phyloP scores from a whole-genome alignment of 2,888 invertebrate genomes.

The Myopa tessellatipennis region DNA sequence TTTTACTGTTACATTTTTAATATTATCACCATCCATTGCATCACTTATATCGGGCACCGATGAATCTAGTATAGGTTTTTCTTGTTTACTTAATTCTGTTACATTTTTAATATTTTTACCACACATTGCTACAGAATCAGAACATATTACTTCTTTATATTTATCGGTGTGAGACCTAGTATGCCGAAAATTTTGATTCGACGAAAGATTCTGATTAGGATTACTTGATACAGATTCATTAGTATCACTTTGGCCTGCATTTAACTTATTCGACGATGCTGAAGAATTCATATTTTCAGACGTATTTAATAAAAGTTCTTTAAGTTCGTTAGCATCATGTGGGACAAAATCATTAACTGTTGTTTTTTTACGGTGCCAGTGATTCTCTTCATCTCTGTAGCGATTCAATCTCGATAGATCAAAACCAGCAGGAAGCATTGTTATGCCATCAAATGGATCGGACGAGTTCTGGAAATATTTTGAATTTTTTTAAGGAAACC shows the following conservation, averaged over 20 bases:
- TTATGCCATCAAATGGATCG: conserved; percentile 45
- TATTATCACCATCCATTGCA: not conserved
- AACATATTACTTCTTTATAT: conserved; percentile 31
- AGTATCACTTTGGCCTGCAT: not conserved
- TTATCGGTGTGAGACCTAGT: conserved; percentile 43
- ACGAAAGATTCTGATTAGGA: conserved; percentile 9
- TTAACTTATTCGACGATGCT: not conserved
- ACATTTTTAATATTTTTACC: not conserved
- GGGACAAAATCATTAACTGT: conserved; percentile 49
- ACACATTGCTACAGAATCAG: too few relatives aligned
- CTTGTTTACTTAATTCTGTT: not conserved
- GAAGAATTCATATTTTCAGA: not conserved
- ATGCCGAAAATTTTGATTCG: conserved; percentile 48
- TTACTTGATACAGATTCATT: not conserved
- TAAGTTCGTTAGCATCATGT: conserved; percentile 33
- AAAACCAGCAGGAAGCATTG: conserved; percentile 54
- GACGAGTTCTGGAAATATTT: conserved; percentile 31
- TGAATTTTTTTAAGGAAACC: not conserved
- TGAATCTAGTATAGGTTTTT: conserved; percentile 40
- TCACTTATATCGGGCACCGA: conserved; percentile 38
- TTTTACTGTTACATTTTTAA: not conserved
- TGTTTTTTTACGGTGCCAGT: conserved; percentile 56
- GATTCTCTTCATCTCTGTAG: conserved; percentile 51
- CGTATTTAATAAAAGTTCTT: conserved; percentile 24
- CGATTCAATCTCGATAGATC: conserved; percentile 50